Evolutionary conservation across 2,797 vertebrate species (phyloP).

Genomic region (Remorina albescens): DNA sequence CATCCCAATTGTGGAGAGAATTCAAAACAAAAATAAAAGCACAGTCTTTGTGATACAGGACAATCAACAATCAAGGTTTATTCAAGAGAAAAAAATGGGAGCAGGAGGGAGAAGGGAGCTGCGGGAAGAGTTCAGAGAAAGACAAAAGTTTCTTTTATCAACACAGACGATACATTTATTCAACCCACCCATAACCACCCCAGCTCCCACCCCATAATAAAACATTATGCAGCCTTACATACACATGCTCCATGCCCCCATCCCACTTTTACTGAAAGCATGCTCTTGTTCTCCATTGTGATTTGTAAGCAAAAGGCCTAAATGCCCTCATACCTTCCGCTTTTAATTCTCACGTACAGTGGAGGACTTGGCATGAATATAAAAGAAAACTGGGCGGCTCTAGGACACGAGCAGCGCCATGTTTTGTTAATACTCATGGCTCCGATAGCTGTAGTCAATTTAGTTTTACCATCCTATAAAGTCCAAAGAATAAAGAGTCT

Average conservation of each 20-base stretch:
- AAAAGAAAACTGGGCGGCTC: slow-evolving; percentile 11
- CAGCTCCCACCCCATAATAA: slow-evolving; percentile 65
- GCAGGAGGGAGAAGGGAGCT: slow-evolving; percentile 16
- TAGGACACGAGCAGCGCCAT: slow-evolving; percentile 12
- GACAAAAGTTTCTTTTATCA: slow-evolving; percentile 62
- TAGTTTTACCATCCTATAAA: slow-evolving; percentile 23
- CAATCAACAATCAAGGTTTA: slow-evolving; percentile 79
- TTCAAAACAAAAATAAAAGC: slow-evolving; percentile 80
- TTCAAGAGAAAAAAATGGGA: slow-evolving; percentile 67
- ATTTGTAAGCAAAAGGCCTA: slow-evolving; percentile 26
- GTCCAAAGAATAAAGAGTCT: slow-evolving; percentile 25
- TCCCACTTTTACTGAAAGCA: slow-evolving; percentile 44
- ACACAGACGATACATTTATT: slow-evolving; percentile 67
- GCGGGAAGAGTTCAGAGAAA: slow-evolving; percentile 47
- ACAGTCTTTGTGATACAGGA: slow-evolving; percentile 74
- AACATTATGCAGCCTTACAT: slow-evolving; percentile 64
- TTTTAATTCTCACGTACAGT: slow-evolving; percentile 35
- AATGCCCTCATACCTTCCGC: slow-evolving; percentile 1
- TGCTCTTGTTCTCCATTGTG: slow-evolving; percentile 33
- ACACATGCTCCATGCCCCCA: slow-evolving; percentile 48
- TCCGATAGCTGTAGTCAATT: slow-evolving; percentile 31
- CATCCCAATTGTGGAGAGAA: slow-evolving; percentile 66
- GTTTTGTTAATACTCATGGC: slow-evolving; percentile 17
- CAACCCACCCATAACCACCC: slow-evolving; percentile 60
- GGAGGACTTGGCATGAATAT: slow-evolving; percentile 34